Evolutionary conservation across 2,888 invertebrate species (phyloP).

Genomic region (Cheilosia soror): DNA sequence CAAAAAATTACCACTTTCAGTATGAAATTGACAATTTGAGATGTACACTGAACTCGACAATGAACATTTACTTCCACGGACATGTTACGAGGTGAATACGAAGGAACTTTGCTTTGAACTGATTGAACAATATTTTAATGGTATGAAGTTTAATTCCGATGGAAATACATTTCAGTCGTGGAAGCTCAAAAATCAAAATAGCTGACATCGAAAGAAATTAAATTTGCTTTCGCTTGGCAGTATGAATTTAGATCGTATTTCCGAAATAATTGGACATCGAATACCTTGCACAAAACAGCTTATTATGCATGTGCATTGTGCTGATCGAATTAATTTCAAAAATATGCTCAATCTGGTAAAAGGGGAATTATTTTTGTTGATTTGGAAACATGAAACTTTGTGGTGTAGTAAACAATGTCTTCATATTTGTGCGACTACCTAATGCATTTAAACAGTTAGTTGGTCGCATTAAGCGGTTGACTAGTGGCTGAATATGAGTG

Average conservation of each 20-base stretch:
- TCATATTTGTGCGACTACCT: no score
- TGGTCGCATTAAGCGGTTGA: no score
- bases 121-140: not conserved
- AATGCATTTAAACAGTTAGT: no score
- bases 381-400: no score
- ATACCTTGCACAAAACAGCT: not conserved
- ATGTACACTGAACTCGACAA: conserved; percentile 57
- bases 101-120: conserved; percentile 12
- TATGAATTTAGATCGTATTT: not conserved
- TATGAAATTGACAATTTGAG: conserved; percentile 49
- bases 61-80: conserved; percentile 62
- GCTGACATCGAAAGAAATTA: not conserved
- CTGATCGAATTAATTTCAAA: not conserved
- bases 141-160: not conserved
- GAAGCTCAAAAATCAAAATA: not conserved
- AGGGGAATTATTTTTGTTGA: no score
- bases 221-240: not conserved
- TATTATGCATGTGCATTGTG: not conserved
- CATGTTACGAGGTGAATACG: conserved; percentile 26
- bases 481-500: no score
- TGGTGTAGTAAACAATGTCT: no score
- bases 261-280: not conserved
- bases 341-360: no score
- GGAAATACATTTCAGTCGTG: not conserved
- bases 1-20: conserved; percentile 71